A percentile compares a stretch with the other conserved stretches of the same genome.
Evolutionary conservation across 2,113 vertebrate genomes (phyloP).

Genomic region (Loxodonta africana): DNA sequence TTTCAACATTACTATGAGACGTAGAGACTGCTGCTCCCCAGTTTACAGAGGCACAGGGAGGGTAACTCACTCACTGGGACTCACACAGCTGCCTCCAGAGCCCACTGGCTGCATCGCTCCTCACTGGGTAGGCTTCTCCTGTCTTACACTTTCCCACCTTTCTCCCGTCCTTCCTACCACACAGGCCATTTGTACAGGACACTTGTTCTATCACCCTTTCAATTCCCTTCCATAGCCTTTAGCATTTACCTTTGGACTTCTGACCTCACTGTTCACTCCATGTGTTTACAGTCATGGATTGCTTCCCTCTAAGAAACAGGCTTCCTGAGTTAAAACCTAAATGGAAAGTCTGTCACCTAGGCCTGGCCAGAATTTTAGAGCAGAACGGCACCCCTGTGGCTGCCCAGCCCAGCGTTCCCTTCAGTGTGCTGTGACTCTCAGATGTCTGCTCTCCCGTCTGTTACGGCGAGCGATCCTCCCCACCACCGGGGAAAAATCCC

Average conservation of each 20-base stretch:
- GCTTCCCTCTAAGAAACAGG: background rate
- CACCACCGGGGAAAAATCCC: background rate
- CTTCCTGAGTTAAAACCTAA: background rate
- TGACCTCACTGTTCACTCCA: conserved; percentile 2
- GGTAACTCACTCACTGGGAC: fast-evolving
- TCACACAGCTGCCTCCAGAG: background rate
- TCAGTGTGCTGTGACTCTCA: background rate
- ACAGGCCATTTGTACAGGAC: background rate
- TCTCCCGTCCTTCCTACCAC: background rate
- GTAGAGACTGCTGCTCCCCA: background rate
- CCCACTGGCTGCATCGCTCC: background rate
- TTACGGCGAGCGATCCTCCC: background rate
- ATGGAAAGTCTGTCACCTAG: background rate
- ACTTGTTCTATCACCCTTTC: background rate
- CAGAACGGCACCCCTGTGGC: background rate
- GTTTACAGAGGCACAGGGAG: background rate
- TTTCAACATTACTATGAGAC: background rate
- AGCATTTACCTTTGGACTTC: background rate
- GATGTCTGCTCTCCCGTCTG: too few species aligned
- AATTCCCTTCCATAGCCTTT: background rate
- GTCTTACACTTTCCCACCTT: background rate
- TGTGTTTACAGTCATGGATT: background rate
- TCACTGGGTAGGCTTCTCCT: background rate
- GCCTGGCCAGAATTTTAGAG: background rate
- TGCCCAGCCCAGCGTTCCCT: background rate